Conservation (phyloP, 1,140 invertebrate species). For the Daktulosphaira vitifoliae region DNA sequence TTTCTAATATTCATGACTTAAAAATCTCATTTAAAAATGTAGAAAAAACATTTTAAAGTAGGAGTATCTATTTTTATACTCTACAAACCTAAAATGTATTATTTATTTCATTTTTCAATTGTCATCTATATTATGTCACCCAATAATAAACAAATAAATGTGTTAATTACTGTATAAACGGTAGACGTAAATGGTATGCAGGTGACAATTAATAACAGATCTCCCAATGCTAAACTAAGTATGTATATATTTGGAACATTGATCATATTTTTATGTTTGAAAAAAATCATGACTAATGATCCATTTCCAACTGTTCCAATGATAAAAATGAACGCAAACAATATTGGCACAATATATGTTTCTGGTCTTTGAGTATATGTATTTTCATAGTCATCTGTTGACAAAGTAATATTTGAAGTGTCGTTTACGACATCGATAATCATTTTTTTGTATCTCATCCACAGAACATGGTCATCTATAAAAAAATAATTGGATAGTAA, state of each 20-base stretch:
- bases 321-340: conserved; percentile 80
- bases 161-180: conserved; percentile 57
- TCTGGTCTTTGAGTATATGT: conserved; percentile 53
- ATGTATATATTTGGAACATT: conserved; percentile 90
- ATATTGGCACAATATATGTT: conserved; percentile 74
- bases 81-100: too few relatives aligned
- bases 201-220: conserved; percentile 66
- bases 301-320: conserved; percentile 82
- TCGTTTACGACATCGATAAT: not conserved
- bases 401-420: not conserved
- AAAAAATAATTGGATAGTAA: too few relatives aligned
- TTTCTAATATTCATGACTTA: too few relatives aligned
- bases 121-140: too few relatives aligned
- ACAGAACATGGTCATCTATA: too few relatives aligned
- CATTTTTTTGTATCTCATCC: too few relatives aligned
- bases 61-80: too few relatives aligned
- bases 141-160: too few relatives aligned
- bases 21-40: too few relatives aligned
- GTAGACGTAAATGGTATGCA: conserved; percentile 73
- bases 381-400: conserved; percentile 43
- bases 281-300: conserved; percentile 76
- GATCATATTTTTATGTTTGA: conserved; percentile 68
- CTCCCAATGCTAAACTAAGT: conserved; percentile 66
- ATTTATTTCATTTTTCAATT: too few relatives aligned
- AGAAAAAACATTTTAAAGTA: too few relatives aligned